A percentile compares a stretch with the other conserved stretches of the same genome.
Conservation (phyloP, 2,113 vertebrate genomes). For the Odontophorus gujanensis region DNA sequence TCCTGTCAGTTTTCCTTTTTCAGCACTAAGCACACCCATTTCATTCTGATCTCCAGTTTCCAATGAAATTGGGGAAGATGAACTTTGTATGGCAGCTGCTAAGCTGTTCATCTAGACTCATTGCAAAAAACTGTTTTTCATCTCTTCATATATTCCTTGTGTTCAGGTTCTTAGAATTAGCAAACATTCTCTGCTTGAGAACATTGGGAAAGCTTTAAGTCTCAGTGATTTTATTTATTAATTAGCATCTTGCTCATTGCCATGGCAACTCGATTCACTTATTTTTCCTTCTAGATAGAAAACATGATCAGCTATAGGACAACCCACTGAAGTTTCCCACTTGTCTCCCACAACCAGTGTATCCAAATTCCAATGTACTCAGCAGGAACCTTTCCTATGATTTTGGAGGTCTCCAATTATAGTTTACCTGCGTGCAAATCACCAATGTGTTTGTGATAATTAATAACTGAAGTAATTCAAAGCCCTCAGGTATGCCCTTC, state of each 20-base stretch:
- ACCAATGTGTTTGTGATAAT: background rate
- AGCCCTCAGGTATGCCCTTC: background rate
- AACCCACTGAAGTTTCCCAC: background rate
- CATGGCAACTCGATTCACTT: background rate
- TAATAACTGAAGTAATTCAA: background rate
- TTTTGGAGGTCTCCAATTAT: background rate
- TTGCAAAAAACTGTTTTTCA: background rate
- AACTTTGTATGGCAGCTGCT: background rate
- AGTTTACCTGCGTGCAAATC: background rate
- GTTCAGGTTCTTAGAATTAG: background rate
- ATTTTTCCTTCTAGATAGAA: background rate
- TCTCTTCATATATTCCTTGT: background rate
- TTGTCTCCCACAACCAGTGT: background rate
- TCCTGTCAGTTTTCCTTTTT: background rate
- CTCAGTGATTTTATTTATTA: conserved; percentile 40
- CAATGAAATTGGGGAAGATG: background rate
- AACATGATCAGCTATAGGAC: background rate
- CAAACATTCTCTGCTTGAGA: background rate
- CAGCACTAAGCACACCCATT: background rate
- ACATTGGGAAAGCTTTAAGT: background rate
- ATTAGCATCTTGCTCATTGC: conserved; percentile 3
- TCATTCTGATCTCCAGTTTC: background rate
- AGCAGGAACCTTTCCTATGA: background rate
- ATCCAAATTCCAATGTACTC: background rate
- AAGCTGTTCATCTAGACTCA: background rate